Conservation (phyloP, 92 coral and sea anemone genomes). For the Umimayanthus chanpuru region DNA sequence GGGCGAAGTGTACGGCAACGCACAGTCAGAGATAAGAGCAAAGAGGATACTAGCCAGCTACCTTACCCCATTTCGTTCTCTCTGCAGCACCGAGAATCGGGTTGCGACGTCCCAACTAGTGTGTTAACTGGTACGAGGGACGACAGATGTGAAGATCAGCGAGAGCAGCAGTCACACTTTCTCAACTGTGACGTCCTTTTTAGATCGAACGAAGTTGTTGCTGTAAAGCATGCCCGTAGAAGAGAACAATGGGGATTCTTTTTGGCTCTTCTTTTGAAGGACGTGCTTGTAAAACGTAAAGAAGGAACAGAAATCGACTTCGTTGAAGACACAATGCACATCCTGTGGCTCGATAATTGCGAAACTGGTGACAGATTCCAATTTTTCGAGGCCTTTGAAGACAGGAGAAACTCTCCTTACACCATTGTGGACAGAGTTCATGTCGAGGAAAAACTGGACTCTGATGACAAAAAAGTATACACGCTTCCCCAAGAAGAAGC, state of each 20-base stretch:
- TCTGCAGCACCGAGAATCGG: conserved; percentile 6
- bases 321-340: neutral
- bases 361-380: no score
- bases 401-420: no score
- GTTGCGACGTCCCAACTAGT: neutral
- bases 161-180: no score
- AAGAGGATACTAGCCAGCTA: conserved; percentile 53
- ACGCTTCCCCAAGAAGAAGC: no score
- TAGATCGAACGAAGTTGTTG: conserved; percentile 42
- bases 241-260: conserved; percentile 58
- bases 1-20: conserved; percentile 53
- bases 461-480: no score
- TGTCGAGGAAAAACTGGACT: no score
- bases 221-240: conserved; percentile 53
- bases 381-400: no score
- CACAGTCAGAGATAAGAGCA: conserved; percentile 54
- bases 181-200: no score
- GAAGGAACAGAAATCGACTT: conserved; percentile 31
- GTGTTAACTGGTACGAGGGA: no score
- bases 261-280: conserved; percentile 51
- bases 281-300: conserved; percentile 45
- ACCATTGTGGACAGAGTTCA: no score
- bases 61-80: conserved; percentile 54
- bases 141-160: no score
- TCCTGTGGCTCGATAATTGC: no score